Evolutionary conservation across 2,113 vertebrate genomes (phyloP), one percentile per base, ranked within the genome.

Genomic region (Siniperca chuatsi): DNA sequence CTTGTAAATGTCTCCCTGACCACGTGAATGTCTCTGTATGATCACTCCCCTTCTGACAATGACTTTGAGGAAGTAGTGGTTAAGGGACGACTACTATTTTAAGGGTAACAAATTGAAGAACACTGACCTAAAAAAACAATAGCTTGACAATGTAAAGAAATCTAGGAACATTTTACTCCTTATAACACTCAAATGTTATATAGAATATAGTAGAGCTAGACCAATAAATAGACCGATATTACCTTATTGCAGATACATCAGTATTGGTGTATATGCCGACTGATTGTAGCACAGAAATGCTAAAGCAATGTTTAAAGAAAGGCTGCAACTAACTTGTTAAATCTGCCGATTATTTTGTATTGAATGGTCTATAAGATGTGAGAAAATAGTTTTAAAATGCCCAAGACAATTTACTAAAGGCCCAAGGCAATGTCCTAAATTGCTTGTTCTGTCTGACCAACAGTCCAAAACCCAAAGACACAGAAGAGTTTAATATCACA

Each of bases 1-100:
- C 20, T 33, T 61, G 54, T 50, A 77, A 82, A 33, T 0, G 57
- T 73, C 55, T 42, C 54, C 18, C 57, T 23, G 15, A 83, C 35
- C 81, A 86, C 58, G 81, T 82, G 83, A 88, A 21, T 11, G 33
- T 66, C 66, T 69, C 48, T 37, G 3, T 65, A 52, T 71, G 58
- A 84, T 52, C 42, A 70, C 42, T 60, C 29, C 68, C 12, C 54
- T 23, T 57, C 69, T 18, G 21, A 42, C 35, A 16, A 6, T 1
- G 18, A 52, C 11, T 35, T 35, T 8, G 13, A 42, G 25, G 57
- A 70, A 46, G 55, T 54, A 4, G 55, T 5, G 46, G 6, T 55
- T 20, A 52, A 33, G 21, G 52, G 44, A 21, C 35, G 7, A 21
- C 40, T 5, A 10, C 1, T n/a, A 5, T 3, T 61, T 68, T 52